phyloP scores from a whole-genome alignment of 2,113 vertebrate genomes.

The Lagenorhynchus albirostris region DNA sequence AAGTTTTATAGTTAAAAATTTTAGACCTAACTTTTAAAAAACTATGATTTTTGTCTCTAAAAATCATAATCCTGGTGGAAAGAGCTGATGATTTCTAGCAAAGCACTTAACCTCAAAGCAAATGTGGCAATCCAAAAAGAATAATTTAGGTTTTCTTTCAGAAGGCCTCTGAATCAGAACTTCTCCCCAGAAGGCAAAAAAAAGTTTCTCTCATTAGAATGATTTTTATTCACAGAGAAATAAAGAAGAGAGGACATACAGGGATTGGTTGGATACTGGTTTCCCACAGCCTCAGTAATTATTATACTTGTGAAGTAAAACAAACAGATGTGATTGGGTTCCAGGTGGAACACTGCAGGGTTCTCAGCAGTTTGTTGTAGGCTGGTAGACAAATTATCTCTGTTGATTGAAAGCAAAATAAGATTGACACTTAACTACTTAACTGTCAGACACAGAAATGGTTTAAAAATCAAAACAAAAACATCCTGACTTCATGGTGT shows the following conservation, averaged over 20 bases:
- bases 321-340: background rate
- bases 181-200: background rate
- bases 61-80: background rate
- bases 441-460: background rate
- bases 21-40: background rate
- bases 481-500: background rate
- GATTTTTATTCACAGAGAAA: background rate
- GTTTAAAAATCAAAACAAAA: background rate
- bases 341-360: too few species aligned
- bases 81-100: background rate
- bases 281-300: background rate
- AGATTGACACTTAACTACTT: background rate
- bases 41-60: background rate
- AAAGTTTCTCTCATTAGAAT: background rate
- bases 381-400: background rate
- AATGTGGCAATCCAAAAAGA: background rate
- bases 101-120: background rate
- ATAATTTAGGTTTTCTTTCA: background rate
- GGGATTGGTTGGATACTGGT: background rate
- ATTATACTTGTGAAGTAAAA: background rate
- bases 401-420: background rate
- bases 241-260: background rate
- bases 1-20: background rate
- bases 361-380: too few species aligned
- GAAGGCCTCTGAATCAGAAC: background rate